phyloP scores from a whole-genome alignment of 2,797 vertebrate genomes.

The Epinephelus coioides region DNA sequence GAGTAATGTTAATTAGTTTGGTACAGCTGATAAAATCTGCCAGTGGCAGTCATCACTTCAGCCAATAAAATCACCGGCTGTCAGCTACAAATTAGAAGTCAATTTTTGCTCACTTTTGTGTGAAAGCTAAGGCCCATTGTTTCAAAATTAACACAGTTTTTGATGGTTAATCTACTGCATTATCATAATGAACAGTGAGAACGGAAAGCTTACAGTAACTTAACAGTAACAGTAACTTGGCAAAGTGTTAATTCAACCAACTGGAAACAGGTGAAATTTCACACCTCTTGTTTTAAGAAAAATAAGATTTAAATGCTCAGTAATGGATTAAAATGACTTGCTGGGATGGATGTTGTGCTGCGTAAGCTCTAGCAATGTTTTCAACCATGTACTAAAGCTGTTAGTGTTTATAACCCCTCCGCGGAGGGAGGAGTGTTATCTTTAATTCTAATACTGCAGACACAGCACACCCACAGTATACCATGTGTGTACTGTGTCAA shows the following conservation, averaged over 20 bases:
- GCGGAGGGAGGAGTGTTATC: constrained; percentile 70
- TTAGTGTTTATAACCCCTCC: constrained; percentile 23
- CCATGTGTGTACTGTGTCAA: constrained; percentile 25
- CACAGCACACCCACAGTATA: constrained; percentile 32
- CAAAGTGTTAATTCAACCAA: not conserved
- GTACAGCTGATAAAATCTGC: not conserved
- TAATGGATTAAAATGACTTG: constrained; percentile 42
- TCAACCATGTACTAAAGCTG: constrained; percentile 8
- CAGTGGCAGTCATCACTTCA: not conserved
- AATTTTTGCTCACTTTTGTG: not conserved
- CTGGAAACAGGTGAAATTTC: constrained; percentile 58
- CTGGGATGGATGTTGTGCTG: constrained; percentile 50
- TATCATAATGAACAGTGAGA: not conserved
- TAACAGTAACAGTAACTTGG: not conserved
- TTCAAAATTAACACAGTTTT: not conserved
- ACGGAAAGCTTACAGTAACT: not conserved
- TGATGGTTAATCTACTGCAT: not conserved
- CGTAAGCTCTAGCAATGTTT: constrained; percentile 34
- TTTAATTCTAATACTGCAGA: constrained; percentile 72
- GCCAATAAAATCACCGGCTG: not conserved
- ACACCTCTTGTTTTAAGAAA: constrained; percentile 38
- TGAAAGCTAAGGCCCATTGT: not conserved
- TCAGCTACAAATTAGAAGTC: not conserved
- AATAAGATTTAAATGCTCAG: constrained; percentile 51
- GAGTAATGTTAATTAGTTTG: not conserved